These are phyloP conservation scores for Trichonephila inaurata DNA, from an alignment of 1,140 invertebrate species.

Conservation along the genomic window DNA sequence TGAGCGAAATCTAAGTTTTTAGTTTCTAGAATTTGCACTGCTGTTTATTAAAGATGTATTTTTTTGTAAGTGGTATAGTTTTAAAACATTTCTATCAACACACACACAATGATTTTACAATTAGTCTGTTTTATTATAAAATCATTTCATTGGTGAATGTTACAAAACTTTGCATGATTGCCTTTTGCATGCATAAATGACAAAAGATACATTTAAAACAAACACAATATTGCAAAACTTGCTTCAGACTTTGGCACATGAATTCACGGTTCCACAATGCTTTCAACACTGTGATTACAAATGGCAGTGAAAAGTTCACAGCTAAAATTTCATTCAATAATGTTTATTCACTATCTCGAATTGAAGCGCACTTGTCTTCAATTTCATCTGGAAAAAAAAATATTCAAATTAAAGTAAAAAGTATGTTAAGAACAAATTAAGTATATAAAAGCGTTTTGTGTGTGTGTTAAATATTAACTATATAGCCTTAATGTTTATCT, in stretches of 20 bases:
- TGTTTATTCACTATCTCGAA: conserved; percentile 44
- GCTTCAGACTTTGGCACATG: conserved; percentile 20
- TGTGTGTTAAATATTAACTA: not conserved
- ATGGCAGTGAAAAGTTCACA: conserved; percentile 32
- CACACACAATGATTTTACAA: too few relatives aligned
- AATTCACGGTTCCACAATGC: not conserved
- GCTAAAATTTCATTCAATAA: not conserved
- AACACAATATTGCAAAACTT: not conserved
- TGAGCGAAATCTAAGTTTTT: too few relatives aligned
- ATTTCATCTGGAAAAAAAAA: conserved; percentile 72
- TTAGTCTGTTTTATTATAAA: too few relatives aligned
- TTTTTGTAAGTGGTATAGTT: too few relatives aligned
- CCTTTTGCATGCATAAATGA: not conserved
- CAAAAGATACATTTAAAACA: not conserved
- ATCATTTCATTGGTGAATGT: too few relatives aligned
- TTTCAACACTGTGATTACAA: not conserved
- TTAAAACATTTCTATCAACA: too few relatives aligned
- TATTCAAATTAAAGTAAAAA: not conserved
- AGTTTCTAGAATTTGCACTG: too few relatives aligned
- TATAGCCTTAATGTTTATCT: not conserved
- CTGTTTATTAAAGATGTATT: too few relatives aligned
- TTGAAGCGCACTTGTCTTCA: conserved; percentile 71
- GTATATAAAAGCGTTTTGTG: not conserved
- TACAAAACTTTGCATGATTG: too few relatives aligned
- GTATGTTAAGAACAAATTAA: too few relatives aligned